These are phyloP conservation scores for Nansenia antarctica DNA, from an alignment of 2,113 vertebrate genomes.

Conservation along the genomic window DNA sequence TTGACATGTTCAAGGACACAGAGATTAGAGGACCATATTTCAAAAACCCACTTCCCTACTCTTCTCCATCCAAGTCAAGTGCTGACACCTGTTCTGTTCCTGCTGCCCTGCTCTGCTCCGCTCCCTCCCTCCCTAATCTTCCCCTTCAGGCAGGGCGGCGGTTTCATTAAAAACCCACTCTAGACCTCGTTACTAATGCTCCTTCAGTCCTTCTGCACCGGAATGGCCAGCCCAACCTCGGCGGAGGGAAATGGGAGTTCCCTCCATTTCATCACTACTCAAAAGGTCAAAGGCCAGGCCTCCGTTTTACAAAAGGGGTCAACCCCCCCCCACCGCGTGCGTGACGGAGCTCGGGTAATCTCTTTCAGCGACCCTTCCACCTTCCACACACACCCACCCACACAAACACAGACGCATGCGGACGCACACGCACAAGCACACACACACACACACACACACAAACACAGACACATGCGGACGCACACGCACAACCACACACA, in stretches of 20 bases:
- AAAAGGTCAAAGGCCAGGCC: slow-evolving; percentile 62
- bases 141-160: slow-evolving; percentile 26
- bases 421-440: slow-evolving; percentile 10
- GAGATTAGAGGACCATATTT: not conserved
- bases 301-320: slow-evolving; percentile 68
- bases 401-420: slow-evolving; percentile 1
- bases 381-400: slow-evolving; percentile 11
- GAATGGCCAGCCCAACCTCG: slow-evolving; percentile 24
- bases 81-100: slow-evolving; percentile 55
- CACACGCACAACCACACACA: too few relatives aligned
- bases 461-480: not conserved
- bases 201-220: slow-evolving; percentile 24
- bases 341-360: slow-evolving; percentile 53
- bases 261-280: slow-evolving; percentile 62
- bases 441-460: slow-evolving; percentile 23
- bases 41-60: slow-evolving; percentile 5
- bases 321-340: slow-evolving; percentile 46
- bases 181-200: slow-evolving; percentile 48
- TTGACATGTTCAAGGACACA: not conserved
- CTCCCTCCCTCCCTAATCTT: slow-evolving; percentile 4
- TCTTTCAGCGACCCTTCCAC: slow-evolving; percentile 34
- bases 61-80: slow-evolving; percentile 5
- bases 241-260: slow-evolving; percentile 58
- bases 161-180: slow-evolving; percentile 55
- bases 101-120: slow-evolving; percentile 27